Base-by-base conservation (phyloP, 1,140 invertebrate genomes). In the Tetramorium alpestre region DNA sequence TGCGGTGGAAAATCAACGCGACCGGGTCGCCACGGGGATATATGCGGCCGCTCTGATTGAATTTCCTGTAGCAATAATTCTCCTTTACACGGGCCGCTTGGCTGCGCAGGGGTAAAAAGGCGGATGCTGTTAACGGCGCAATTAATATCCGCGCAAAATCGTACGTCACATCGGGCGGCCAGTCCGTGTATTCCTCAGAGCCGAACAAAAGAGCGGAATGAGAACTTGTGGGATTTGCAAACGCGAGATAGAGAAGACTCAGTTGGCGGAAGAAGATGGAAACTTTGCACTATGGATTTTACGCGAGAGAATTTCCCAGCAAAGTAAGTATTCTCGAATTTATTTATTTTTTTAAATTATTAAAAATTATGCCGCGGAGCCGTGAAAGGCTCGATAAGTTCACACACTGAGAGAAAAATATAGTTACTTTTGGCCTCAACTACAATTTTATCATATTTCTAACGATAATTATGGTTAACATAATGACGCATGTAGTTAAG, bases 61-160 rank as follows among this genome's bases (percentile, higher is more conserved):
- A 90, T 90, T 90, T 92, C 90, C 90, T 91, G 90, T 91, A 85
- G 90, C 89, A 91, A 91, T 91, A 91, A 90, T 91, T 91, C 90
- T 90, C 72, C 73, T 91, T 90, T 91, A 90, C 89, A 90, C 89
- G 89, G 89, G 70, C 89, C 72, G 62, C 76, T 86, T 44, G 33
- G 56, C 54, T 80, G 80, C 72, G 76, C 80, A 81, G 54, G 82
- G 81, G 81, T 90, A 90, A 91, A 91, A 90, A 91, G 89, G 89
- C 89, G 89, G 89, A 91, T 91, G 89, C 89, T 88, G 89, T 91
- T 91, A 91, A 82, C 89, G 72, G 89, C 70, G 89, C 89, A 88
- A 91, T 91, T 91, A 91, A 91, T 91, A 91, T 91, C 69, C 89
- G 89, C 87, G 76, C 89, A 89, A 90, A 91, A 90, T 90, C 89